Conservation (phyloP, 2,797 vertebrate species). For the Tinamus major region DNA sequence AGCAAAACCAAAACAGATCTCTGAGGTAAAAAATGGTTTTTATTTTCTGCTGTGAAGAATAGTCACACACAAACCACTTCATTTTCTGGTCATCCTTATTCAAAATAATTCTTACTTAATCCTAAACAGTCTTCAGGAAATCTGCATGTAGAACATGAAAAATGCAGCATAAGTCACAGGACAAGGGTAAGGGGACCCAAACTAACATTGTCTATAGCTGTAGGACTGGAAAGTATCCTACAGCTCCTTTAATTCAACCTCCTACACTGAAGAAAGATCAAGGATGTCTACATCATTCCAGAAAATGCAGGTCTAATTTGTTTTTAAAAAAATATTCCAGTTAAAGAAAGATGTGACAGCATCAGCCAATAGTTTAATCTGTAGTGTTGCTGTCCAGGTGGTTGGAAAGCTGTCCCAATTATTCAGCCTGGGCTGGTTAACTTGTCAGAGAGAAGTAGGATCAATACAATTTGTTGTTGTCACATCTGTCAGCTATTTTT, state of each 20-base stretch:
- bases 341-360: not conserved
- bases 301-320: not conserved
- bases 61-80: not conserved
- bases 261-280: not conserved
- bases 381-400: not conserved
- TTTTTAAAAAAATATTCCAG: not conserved
- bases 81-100: not conserved
- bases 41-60: not conserved
- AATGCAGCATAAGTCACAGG: accelerated
- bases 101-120: not conserved
- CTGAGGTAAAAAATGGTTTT: not conserved
- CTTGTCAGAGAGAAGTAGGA: not conserved
- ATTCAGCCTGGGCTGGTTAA: not conserved
- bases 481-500: conserved; percentile 1
- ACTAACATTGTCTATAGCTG: not conserved
- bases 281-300: not conserved
- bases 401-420: not conserved
- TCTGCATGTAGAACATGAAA: not conserved
- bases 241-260: not conserved
- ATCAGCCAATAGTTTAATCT: not conserved
- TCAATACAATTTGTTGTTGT: not conserved
- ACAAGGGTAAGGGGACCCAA: not conserved
- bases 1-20: not conserved
- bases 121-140: not conserved
- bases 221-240: not conserved